A percentile compares a stretch with the other conserved stretches of the same genome.
These are phyloP conservation scores for Pseudoatta argentina DNA, from an alignment of 1,140 invertebrate species.

Conservation along the genomic window DNA sequence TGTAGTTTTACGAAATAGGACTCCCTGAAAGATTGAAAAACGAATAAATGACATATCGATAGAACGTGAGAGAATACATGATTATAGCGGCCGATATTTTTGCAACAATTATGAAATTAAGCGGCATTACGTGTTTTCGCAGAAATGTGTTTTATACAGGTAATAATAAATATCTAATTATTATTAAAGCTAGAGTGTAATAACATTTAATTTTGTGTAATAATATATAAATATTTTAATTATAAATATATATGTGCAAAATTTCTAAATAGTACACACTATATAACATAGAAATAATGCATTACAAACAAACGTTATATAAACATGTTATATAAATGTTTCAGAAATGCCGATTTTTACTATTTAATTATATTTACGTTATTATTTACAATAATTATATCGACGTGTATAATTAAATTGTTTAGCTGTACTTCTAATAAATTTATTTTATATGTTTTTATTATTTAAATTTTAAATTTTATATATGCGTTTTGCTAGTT, in stretches of 20 bases:
- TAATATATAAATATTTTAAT: conserved; percentile 61
- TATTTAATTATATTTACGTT: conserved; percentile 42
- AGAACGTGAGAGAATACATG: not conserved
- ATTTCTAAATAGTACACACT: conserved; percentile 32
- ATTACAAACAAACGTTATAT: conserved; percentile 23
- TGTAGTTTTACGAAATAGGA: not conserved
- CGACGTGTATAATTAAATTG: conserved; percentile 6
- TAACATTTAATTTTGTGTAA: conserved; percentile 51
- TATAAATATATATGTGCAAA: conserved; percentile 59
- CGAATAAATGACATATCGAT: not conserved
- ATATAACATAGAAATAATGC: conserved; percentile 37
- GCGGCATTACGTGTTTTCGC: not conserved
- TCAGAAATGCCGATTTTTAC: conserved; percentile 15
- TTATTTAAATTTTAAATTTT: not conserved
- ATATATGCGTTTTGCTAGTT: not conserved
- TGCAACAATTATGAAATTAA: conserved; percentile 34
- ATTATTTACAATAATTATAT: conserved; percentile 24
- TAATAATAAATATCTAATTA: conserved; percentile 58
- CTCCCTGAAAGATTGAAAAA: conserved; percentile 4
- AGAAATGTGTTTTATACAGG: not conserved
- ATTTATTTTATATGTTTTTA: not conserved
- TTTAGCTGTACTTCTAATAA: conserved; percentile 2
- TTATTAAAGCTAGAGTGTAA: conserved; percentile 36
- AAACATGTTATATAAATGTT: conserved; percentile 34
- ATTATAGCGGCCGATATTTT: not conserved